Percentiles rank a stretch among this genome's conserved stretches.
Conservation (phyloP, 2,797 vertebrate genomes). For the Pterois miles region DNA sequence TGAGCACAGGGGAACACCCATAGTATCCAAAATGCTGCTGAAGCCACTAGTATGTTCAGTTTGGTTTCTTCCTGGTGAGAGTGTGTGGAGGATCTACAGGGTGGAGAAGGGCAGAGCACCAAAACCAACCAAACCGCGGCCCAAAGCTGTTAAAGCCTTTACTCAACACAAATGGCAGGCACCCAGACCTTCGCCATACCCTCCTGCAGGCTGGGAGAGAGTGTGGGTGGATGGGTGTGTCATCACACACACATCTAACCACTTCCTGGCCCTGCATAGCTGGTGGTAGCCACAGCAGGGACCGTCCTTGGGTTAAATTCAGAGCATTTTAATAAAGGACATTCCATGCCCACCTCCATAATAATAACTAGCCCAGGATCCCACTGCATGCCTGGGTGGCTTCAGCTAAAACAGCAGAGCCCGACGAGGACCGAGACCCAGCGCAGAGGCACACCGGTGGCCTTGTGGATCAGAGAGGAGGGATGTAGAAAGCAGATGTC, state of each 20-base stretch:
- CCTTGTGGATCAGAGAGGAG: slow-evolving; percentile 44
- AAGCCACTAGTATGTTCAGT: slow-evolving; percentile 24
- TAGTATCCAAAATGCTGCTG: slow-evolving; percentile 6
- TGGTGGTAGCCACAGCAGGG: slow-evolving; percentile 53
- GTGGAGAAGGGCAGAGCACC: slow-evolving; percentile 64
- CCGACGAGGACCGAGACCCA: slow-evolving; percentile 5
- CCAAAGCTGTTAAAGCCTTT: slow-evolving; percentile 56
- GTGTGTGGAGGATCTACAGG: slow-evolving; percentile 49
- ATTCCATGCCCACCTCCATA: slow-evolving; percentile 52
- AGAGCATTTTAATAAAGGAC: slow-evolving; percentile 29
- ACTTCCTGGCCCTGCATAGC: slow-evolving; percentile 69
- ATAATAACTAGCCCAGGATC: slow-evolving; percentile 45
- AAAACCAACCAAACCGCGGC: slow-evolving; percentile 56
- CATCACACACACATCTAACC: slow-evolving; percentile 56
- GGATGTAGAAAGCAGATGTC: slow-evolving; percentile 64
- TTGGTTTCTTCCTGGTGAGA: slow-evolving; percentile 32
- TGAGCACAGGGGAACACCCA: slow-evolving; percentile 42
- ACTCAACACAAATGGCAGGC: slow-evolving; percentile 51
- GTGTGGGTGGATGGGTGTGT: slow-evolving; percentile 75
- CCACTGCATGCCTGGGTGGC: slow-evolving; percentile 49
- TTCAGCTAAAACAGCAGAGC: slow-evolving; percentile 55
- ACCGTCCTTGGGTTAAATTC: slow-evolving; percentile 51
- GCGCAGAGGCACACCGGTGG: slow-evolving; percentile 36
- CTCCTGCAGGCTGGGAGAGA: slow-evolving; percentile 40
- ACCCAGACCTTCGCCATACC: slow-evolving; percentile 39